phyloP scores from a whole-genome alignment of 2,888 invertebrate genomes.

The Ecdyonurus torrentis region DNA sequence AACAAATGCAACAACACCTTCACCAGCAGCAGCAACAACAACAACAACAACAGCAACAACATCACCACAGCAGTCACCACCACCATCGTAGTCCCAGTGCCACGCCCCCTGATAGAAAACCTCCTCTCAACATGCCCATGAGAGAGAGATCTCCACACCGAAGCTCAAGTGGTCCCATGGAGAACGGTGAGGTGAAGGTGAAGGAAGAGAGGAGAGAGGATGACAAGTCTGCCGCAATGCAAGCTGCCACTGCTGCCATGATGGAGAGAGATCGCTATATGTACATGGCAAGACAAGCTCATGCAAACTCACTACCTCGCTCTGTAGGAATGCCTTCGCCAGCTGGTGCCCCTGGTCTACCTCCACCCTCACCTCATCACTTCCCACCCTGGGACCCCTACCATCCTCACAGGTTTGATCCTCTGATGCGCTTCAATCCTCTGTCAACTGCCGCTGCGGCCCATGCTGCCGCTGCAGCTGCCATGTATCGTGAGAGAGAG shows the following conservation, averaged over 20 bases:
- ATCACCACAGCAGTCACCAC: not conserved
- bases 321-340: conserved; percentile 4
- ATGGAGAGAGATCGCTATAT: conserved; percentile 2
- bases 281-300: conserved; percentile 7
- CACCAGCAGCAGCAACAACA: conserved; percentile 21
- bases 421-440: conserved; percentile 58
- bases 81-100: not conserved
- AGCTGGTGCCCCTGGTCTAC: conserved; percentile 10
- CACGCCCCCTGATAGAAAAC: not conserved
- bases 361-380: conserved; percentile 24
- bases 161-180: conserved; percentile 1
- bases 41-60: not conserved
- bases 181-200: conserved; percentile 5
- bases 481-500: conserved; percentile 9
- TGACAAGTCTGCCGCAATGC: not conserved
- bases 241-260: not conserved
- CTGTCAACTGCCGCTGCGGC: conserved; percentile 58
- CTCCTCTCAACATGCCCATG: not conserved
- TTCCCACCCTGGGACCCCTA: conserved; percentile 10
- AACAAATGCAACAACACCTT: not conserved
- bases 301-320: conserved; percentile 1
- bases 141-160: not conserved
- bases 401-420: conserved; percentile 34
- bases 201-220: not conserved
- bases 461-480: conserved; percentile 1